These are phyloP conservation scores for Amia ocellicauda DNA, from an alignment of 2,113 vertebrate genomes.

Conservation along the genomic window DNA sequence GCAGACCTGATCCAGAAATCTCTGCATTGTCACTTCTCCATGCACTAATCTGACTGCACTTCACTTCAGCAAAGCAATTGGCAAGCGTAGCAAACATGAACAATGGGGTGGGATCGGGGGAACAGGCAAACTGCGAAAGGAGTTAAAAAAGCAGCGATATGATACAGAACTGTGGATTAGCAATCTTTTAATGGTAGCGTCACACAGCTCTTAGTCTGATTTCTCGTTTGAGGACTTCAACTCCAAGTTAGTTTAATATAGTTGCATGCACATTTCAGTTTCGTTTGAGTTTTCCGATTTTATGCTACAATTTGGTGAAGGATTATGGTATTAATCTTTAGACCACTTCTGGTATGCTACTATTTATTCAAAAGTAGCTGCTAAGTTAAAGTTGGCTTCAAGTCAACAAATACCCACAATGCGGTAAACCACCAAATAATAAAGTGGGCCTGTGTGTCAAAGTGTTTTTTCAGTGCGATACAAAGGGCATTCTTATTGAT, in stretches of 20 bases:
- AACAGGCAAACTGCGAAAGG: conserved; percentile 6
- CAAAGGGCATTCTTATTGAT: no score
- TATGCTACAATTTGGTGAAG: conserved; percentile 22
- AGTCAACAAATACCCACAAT: conserved; percentile 47
- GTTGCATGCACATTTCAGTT: no score
- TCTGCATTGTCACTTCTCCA: conserved; percentile 76
- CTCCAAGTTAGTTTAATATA: no score
- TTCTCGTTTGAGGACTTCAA: no score
- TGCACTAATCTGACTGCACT: conserved; percentile 70
- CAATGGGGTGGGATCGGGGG: conserved; percentile 55
- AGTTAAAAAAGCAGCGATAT: conserved; percentile 48
- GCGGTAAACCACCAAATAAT: conserved; percentile 49
- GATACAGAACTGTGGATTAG: conserved; percentile 42
- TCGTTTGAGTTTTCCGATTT: not conserved
- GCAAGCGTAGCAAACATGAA: conserved; percentile 71
- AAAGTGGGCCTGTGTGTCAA: conserved; percentile 30
- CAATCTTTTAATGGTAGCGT: conserved; percentile 34
- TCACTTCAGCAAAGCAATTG: conserved; percentile 68
- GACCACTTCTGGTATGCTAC: conserved; percentile 37
- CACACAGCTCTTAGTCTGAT: conserved; percentile 22
- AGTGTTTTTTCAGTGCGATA: no score
- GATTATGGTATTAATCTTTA: conserved; percentile 57
- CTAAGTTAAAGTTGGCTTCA: conserved; percentile 53
- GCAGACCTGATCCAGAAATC: conserved; percentile 54
- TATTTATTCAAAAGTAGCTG: conserved; percentile 42